Conservation (phyloP, 2,113 vertebrate genomes). For the Melanostigma gelatinosum region DNA sequence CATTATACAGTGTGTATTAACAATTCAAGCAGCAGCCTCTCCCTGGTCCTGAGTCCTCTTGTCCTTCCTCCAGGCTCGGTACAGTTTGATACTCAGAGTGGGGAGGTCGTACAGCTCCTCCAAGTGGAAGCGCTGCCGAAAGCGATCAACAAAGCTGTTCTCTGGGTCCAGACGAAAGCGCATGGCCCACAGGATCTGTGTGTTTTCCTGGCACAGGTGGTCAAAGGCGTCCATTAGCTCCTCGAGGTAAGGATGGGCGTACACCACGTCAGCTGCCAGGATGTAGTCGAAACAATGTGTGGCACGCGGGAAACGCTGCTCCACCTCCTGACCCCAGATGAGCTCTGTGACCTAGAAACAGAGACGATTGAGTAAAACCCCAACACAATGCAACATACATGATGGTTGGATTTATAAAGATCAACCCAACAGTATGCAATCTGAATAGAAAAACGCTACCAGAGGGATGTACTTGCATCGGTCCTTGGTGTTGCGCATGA, state of each 20-base stretch:
- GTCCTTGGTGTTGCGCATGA: slow-evolving; percentile 87
- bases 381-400: neutral
- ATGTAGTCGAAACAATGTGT: slow-evolving; percentile 90
- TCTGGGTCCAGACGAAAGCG: slow-evolving; percentile 91
- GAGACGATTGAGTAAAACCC: neutral
- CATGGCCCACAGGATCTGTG: slow-evolving; percentile 95
- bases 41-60: slow-evolving; percentile 42
- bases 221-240: slow-evolving; percentile 93
- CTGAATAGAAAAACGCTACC: slow-evolving; percentile 43
- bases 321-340: slow-evolving; percentile 89
- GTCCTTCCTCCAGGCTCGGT: slow-evolving; percentile 86
- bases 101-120: slow-evolving; percentile 90
- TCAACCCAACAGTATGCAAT: neutral
- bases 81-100: slow-evolving; percentile 92
- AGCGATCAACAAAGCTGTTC: slow-evolving; percentile 90
- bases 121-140: slow-evolving; percentile 87
- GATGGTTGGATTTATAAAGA: neutral
- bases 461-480: slow-evolving; percentile 87
- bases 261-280: slow-evolving; percentile 96
- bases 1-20: neutral
- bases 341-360: slow-evolving; percentile 85
- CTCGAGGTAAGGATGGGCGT: slow-evolving; percentile 89
- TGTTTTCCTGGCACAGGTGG: slow-evolving; percentile 89
- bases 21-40: slow-evolving; percentile 48
- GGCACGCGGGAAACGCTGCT: slow-evolving; percentile 86